Conservation (phyloP, 2,113 vertebrate genomes). For the Neotoma lepida region DNA sequence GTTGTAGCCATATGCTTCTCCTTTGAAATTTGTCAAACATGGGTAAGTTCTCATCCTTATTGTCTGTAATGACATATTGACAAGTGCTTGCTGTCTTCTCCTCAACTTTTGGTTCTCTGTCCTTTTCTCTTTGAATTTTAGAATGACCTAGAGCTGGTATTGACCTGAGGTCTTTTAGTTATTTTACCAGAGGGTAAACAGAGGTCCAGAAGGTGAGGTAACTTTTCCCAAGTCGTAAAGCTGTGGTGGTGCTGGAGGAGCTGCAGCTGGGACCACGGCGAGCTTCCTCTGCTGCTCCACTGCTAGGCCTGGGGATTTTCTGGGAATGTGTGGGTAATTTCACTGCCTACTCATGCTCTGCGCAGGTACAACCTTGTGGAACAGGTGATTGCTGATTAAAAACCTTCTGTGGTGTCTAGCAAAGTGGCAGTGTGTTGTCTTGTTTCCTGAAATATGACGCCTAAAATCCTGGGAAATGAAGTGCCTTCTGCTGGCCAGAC, state of each 20-base stretch:
- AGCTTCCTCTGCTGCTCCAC: background rate
- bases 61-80: background rate
- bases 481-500: background rate
- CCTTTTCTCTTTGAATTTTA: background rate
- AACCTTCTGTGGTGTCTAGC: background rate
- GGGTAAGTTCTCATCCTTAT: background rate
- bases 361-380: background rate
- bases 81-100: background rate
- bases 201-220: conserved; percentile 48
- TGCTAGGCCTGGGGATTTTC: background rate
- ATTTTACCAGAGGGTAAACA: conserved; percentile 5
- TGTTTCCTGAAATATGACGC: background rate
- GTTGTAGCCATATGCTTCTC: background rate
- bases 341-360: background rate
- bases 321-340: background rate
- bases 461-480: background rate
- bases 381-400: background rate
- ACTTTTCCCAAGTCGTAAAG: conserved; percentile 57
- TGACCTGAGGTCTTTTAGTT: background rate
- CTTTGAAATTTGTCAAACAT: background rate
- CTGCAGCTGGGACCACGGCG: background rate
- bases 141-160: background rate
- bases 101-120: background rate
- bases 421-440: background rate
- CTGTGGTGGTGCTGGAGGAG: background rate